Base-by-base conservation (phyloP, 2,113 vertebrate species). In the Pogona vitticeps region DNA sequence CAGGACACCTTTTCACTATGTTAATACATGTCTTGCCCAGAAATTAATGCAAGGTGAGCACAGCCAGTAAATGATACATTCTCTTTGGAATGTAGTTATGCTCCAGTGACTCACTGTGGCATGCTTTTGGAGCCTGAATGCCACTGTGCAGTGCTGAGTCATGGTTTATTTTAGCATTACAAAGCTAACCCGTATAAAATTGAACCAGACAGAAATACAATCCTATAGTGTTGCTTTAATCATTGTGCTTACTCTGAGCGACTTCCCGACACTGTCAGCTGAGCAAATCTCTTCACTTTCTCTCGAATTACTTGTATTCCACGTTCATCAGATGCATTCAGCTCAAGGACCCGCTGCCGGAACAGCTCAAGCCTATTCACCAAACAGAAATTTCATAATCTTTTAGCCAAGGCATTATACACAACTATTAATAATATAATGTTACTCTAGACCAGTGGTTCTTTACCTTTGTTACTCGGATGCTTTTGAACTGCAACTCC, bases 321-420 rank as follows among this genome's bases (percentile, higher is more conserved):
- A 86, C 98, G 97, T 91, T 99, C 99, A 91, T 99, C 99, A 0
- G 99, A 99, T 76, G 99, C 99, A 17, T 99, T 99, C 89, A 99
- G 96, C 92, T 99, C 99, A 75, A 99, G 97, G 88, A 99, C 98
- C 92, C 99, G 97, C 91, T 98, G 97, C 31, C 97, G 96, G 93
- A 98, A 98, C 86, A 99, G 95, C 86, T 98, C 97, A 12, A 98
- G 97, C 42, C 98, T 99, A 90, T 86, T 86, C 88, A 94, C 88
- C 52, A 76, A 94, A 58, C 20, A 72, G 56, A 84, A 0, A 3
- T 86, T 42, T 86, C 73, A 18, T n/a, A 28, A 68, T 17, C 17
- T 81, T 28, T 76, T 23, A 87, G 2, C 52, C 21, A 65, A 86
- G 26, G 2, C 59, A 28, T 63, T 61, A 71, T 2, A 12, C 9